Percentiles rank a stretch among this genome's conserved stretches.
phyloP scores from a whole-genome alignment of 2,113 vertebrate species.

The Myocastor coypus region DNA sequence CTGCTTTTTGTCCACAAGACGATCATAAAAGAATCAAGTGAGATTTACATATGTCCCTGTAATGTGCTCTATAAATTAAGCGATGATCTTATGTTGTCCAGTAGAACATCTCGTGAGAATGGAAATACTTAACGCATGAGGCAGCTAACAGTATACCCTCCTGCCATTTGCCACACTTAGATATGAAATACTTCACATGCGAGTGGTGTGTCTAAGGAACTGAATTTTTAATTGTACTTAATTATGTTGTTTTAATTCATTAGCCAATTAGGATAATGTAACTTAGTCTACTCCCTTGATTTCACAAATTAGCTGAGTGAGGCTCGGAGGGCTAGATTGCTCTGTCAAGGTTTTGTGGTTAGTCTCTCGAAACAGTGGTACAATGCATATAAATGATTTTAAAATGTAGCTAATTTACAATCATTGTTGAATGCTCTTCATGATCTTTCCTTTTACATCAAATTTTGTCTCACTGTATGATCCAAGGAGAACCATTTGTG shows the following conservation, averaged over 20 bases:
- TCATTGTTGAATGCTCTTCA: slow-evolving; percentile 52
- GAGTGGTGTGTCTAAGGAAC: background rate
- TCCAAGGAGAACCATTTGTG: slow-evolving; percentile 45
- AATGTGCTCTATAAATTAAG: slow-evolving; percentile 3
- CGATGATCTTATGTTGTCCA: background rate
- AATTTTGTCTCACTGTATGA: slow-evolving; percentile 62
- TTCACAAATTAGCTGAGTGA: slow-evolving; percentile 9
- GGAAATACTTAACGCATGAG: background rate
- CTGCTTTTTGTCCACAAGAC: background rate
- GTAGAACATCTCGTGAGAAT: background rate
- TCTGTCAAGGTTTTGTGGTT: background rate
- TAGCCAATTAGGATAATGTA: background rate
- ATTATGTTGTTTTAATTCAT: slow-evolving; percentile 26
- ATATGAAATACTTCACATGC: background rate
- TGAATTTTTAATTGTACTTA: slow-evolving; percentile 25
- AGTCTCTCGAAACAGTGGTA: background rate
- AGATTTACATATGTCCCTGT: background rate
- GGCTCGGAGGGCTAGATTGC: background rate
- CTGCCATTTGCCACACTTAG: background rate
- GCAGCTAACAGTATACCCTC: background rate
- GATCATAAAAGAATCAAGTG: background rate
- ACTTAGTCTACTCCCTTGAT: background rate
- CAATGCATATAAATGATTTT: background rate
- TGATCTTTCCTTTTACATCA: slow-evolving; percentile 45
- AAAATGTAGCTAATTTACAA: slow-evolving; percentile 40